Evolutionary conservation across 2,888 invertebrate species (phyloP), one percentile per base, ranked within the genome.

Genomic region (Ceraclea dissimilis): DNA sequence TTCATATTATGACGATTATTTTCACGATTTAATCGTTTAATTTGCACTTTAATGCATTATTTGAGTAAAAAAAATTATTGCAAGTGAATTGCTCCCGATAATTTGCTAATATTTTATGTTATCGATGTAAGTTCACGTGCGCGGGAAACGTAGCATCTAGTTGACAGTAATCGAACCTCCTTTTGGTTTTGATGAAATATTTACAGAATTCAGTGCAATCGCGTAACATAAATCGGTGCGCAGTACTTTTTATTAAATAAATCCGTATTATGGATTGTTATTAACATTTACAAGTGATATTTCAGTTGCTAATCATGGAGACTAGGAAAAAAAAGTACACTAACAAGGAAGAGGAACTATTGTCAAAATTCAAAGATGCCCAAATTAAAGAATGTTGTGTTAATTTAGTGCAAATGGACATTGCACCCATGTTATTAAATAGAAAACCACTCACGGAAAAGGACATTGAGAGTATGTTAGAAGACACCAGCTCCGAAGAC

Each of bases 311-410:
- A 26, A 39, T 20, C n/a, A 57, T 54, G 48, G 53, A 46, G 49
- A 52, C 51, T 2, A 31, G 54, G 26, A 50, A 54, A 51, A 34
- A 17, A 20, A 51, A 22, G 17, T 49, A 53, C 11, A 51, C 17
- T 34, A 51, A 26, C 19, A 46, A 13, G 21, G 22, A 16, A 17
- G 13, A 70, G 66, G 72, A 71, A 63, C 62, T 75, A 54, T 72
- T 74, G 65, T 70, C 72, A 58, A 64, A 71, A 59, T 76, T 70
- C 65, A 73, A 70, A 69, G 73, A 75, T 67, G 67, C 68, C 61
- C 74, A 75, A 68, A 76, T 76, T 66, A 73, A 70, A 39, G 75
- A 76, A 46, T 76, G 75, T 67, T 67, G 72, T 59, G 75, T 77
- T 57, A 69, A 72, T 56, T 71, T 76, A 56, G 74, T 73, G 62